These are phyloP conservation scores for Cryptoblepharus egeriae DNA, from an alignment of 2,797 vertebrate genomes.

Conservation along the genomic window DNA sequence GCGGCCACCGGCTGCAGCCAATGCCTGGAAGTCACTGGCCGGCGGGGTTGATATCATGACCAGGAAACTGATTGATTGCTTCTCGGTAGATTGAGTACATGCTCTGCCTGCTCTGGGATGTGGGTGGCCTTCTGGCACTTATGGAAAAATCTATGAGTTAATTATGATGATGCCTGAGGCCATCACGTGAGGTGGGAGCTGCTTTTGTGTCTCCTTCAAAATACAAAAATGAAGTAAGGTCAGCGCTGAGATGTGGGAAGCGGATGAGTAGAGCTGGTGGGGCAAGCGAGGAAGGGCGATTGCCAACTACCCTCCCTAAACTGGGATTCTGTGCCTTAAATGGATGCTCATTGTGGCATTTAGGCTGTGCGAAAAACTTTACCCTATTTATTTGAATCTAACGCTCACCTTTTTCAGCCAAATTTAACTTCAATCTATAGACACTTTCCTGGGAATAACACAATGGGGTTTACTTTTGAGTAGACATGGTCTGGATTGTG, in stretches of 20 bases:
- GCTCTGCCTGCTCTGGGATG: neutral
- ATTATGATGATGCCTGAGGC: conserved; percentile 20
- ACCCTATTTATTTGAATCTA: too few relatives aligned
- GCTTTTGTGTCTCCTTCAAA: neutral
- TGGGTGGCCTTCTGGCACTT: conserved; percentile 1
- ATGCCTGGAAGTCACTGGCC: neutral
- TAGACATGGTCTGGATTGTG: too few relatives aligned
- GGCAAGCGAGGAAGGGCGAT: neutral
- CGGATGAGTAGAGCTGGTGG: neutral
- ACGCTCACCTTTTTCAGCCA: too few relatives aligned
- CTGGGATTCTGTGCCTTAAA: neutral
- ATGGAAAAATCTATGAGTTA: conserved; percentile 40
- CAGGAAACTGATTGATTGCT: neutral
- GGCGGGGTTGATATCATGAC: neutral
- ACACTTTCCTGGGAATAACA: too few relatives aligned
- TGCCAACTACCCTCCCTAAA: neutral
- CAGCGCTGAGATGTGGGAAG: neutral
- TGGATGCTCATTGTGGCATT: too few relatives aligned
- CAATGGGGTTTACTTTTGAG: too few relatives aligned
- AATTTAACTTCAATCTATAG: too few relatives aligned
- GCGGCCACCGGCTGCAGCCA: neutral
- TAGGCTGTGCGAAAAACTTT: too few relatives aligned
- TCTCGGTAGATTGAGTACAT: conserved; percentile 4
- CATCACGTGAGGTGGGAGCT: neutral
- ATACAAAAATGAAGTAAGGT: neutral